Conservation (phyloP, 30 jellyfish, hydroid and myxozoan species). For the Clytia hemisphaerica region DNA sequence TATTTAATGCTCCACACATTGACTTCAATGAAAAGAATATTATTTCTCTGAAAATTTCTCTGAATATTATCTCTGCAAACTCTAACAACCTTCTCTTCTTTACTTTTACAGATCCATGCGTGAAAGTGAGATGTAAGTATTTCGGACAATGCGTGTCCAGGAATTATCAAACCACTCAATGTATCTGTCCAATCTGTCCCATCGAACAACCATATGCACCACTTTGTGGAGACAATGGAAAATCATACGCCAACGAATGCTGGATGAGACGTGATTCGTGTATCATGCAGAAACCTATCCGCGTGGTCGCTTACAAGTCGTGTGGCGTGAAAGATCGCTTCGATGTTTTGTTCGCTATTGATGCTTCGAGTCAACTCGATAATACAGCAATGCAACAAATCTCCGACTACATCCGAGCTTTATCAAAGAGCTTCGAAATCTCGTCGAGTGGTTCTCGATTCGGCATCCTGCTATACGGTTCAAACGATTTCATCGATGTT, state of each 20-base stretch:
- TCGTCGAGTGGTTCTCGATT: slow-evolving; percentile 34
- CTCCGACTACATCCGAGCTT: slow-evolving; percentile 42
- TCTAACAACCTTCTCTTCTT: no score
- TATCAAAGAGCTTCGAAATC: slow-evolving; percentile 26
- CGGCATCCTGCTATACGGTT: slow-evolving; percentile 37
- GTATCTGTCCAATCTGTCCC: slow-evolving; percentile 73
- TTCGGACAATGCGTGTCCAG: slow-evolving; percentile 28
- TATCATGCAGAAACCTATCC: slow-evolving; percentile 21
- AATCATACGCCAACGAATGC: slow-evolving; percentile 79
- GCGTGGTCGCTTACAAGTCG: slow-evolving; percentile 21
- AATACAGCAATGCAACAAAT: slow-evolving; percentile 1
- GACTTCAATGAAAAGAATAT: no score
- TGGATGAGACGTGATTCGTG: slow-evolving; percentile 66
- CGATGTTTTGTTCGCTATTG: slow-evolving; percentile 37
- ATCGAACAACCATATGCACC: slow-evolving; percentile 43
- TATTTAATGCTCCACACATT: neutral
- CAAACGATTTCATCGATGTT: neutral
- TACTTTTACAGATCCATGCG: slow-evolving; percentile 52
- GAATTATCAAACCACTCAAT: slow-evolving; percentile 47
- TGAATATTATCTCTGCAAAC: no score
- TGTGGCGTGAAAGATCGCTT: slow-evolving; percentile 55
- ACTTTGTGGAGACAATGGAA: slow-evolving; percentile 80
- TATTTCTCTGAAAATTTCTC: no score
- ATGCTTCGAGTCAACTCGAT: slow-evolving; percentile 16
- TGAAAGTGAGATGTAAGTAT: slow-evolving; percentile 27